A percentile compares a stretch with the other conserved stretches of the same genome.
Conservation (phyloP, 2,113 vertebrate species). For the Mormyrus iriodes region DNA sequence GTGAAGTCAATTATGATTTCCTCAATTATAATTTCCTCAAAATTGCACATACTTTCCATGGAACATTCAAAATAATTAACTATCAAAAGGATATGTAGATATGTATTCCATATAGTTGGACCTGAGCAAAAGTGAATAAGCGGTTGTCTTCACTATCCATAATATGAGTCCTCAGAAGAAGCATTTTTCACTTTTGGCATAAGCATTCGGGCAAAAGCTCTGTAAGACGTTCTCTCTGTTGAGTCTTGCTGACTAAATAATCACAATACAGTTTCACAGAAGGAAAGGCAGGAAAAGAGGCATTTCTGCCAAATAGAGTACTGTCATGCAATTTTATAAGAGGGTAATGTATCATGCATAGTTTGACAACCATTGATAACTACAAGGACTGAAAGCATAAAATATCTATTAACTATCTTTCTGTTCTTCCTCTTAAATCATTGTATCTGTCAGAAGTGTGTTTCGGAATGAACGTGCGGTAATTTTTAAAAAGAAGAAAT, state of each 20-base stretch:
- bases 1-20: slow-evolving; percentile 7
- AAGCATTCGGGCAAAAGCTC: neutral
- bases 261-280: neutral
- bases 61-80: neutral
- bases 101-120: neutral
- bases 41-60: neutral
- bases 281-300: neutral
- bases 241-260: neutral
- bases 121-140: neutral
- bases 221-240: neutral
- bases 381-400: neutral
- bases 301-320: neutral
- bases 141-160: neutral
- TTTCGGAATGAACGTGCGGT: neutral
- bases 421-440: neutral
- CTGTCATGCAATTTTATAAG: neutral
- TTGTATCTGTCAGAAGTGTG: neutral
- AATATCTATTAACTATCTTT: neutral
- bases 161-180: neutral
- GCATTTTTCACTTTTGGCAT: neutral
- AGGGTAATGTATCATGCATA: neutral
- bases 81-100: neutral
- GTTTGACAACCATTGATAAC: neutral
- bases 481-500: neutral
- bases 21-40: neutral